Evolutionary conservation across 2,113 vertebrate genomes (phyloP), one percentile per base, ranked within the genome.

Genomic region (Polypterus bichir): DNA sequence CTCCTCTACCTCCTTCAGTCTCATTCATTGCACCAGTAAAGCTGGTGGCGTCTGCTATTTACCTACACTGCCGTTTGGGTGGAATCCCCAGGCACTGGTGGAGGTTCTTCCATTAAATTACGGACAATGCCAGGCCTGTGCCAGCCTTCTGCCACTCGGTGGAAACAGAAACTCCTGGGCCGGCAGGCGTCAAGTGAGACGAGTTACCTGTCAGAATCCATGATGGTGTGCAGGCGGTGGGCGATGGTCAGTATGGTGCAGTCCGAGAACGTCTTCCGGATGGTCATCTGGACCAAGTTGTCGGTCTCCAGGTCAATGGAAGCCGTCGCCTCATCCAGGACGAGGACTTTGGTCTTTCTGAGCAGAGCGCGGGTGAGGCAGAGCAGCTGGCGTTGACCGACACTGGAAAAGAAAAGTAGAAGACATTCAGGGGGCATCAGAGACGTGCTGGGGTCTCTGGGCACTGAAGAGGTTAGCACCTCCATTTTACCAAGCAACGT

Each of bases 311-410:
- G 45, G 52, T 83, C 74, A 10, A 79, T 68, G 5, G 71, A 79
- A 56, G 73, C 74, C 66, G 73, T 76, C 0, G 67, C 73, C 57
- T 88, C 81, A 74, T 83, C 77, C 7, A 82, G 67, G 62, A 85
- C 53, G 56, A 85, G 70, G 61, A 85, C 68, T 71, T 81, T 79
- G 65, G 73, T 72, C 62, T 78, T 81, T 11, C 4, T 7, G 9
- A 84, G 75, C 66, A 84, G 70, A 57, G 76, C 78, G 10, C 55
- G 27, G 62, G 76, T 75, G 62, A 83, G 70, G 68, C 79, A 87
- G 46, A 85, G 7, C 48, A 85, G 71, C 56, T 86, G 78, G 51
- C 70, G 64, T 60, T 85, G 77, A 51, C 77, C 76, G 68, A 70
- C 63, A 1, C 82, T 83, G 66, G 65, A 63, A 67, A 47, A 68